Conservation (phyloP, 2,888 invertebrate species). For the Rotaria magnacalcarata region DNA sequence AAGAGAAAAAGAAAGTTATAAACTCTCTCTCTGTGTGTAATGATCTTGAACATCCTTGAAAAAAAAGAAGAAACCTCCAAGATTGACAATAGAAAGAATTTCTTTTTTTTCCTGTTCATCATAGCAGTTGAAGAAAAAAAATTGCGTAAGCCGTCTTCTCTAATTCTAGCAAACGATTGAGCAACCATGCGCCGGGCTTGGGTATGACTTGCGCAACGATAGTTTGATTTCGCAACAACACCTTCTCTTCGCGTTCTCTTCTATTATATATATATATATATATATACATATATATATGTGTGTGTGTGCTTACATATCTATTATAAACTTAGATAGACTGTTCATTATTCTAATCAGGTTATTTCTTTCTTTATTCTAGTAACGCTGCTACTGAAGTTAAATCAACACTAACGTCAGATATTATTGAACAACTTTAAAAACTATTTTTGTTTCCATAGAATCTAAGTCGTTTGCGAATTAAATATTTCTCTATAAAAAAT, state of each 20-base stretch:
- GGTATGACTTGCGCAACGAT: not conserved
- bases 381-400: not conserved
- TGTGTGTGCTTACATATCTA: not conserved
- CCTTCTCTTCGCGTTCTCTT: not conserved
- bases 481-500: no score
- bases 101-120: not conserved
- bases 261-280: no score
- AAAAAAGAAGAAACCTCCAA: no score
- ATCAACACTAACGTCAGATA: not conserved
- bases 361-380: not conserved
- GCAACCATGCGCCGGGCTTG: not conserved
- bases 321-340: not conserved
- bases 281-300: not conserved
- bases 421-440: not conserved
- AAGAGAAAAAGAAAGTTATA: not conserved
- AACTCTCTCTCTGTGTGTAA: no score
- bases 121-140: not conserved
- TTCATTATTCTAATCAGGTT: not conserved
- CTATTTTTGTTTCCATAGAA: not conserved
- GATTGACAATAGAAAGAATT: not conserved
- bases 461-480: no score
- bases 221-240: conserved; percentile 16
- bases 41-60: no score
- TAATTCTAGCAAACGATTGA: conserved; percentile 9
- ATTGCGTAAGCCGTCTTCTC: conserved; percentile 16